Conservation (phyloP, 2,113 vertebrate species). For the Percopsis transmontana region DNA sequence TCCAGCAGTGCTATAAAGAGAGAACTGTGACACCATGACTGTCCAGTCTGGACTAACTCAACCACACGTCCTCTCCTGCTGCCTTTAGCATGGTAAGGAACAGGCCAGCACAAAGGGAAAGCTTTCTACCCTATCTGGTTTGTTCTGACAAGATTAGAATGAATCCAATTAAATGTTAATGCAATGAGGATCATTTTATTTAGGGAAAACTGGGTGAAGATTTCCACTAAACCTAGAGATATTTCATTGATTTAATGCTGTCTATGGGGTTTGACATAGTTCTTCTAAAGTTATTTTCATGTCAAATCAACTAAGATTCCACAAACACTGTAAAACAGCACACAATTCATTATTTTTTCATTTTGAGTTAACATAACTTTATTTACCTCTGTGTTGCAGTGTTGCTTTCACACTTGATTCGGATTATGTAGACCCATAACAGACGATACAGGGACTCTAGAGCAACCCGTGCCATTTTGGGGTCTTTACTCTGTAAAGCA, state of each 20-base stretch:
- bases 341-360: neutral
- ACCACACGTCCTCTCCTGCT: neutral
- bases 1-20: neutral
- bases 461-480: slow-evolving; percentile 97
- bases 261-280: no score
- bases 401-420: slow-evolving; percentile 99
- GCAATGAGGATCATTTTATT: no score
- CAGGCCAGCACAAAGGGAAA: neutral
- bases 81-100: neutral
- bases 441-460: slow-evolving; percentile 96
- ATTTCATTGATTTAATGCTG: no score
- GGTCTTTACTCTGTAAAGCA: slow-evolving; percentile 89
- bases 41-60: neutral
- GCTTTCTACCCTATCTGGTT: no score
- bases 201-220: no score
- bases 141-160: no score
- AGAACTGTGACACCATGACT: neutral
- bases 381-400: slow-evolving; percentile 94
- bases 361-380: neutral
- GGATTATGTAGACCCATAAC: slow-evolving; percentile 98
- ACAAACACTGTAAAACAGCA: neutral
- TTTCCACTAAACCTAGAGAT: no score
- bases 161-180: no score
- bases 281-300: no score
- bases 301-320: neutral